Evolutionary conservation across 2,888 invertebrate species (phyloP), one percentile per base, ranked within the genome.

Genomic region (Drosophila kanekoi): DNA sequence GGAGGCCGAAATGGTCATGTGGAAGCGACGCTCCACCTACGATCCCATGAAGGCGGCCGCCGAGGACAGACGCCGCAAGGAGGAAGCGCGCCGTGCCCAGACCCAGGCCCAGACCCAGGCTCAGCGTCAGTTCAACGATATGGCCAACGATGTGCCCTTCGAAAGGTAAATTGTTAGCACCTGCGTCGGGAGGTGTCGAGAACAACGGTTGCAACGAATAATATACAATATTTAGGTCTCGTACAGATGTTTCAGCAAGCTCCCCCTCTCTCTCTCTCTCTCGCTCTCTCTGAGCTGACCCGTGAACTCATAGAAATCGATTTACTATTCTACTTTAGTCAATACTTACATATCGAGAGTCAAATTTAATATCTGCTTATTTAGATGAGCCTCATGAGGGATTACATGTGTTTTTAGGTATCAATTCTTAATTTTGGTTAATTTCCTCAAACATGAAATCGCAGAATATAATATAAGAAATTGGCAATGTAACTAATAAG

Each of bases 11-110:
- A 95, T 97, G 93, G 97, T 97, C 92, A 98, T 98, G 93, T 99
- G 98, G 98, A 97, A 98, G 91, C 94, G 98, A 65, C 94, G 99
- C 72, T 98, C 98, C 87, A 97, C 97, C 81, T 99, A 99, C 93
- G 98, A 99, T 93, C 98, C 98, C 32, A 95, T 97, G 94, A 96
- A 95, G 91, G 97, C 98, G 0, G 98, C 98, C 0, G 97, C 97
- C 18, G 97, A 98, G 91, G 98, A 96, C 23, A 95, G 94, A 87
- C 94, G 94, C 87, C 95, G 94, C 89, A 94, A 94, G 48, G 94
- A 94, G 81, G 91, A 94, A 72, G 94, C 93, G 4, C 93, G 93
- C 62, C 92, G 92, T 72, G 86, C 72, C 4, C 87, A 81, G 16
- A 51, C 35, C 4, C 91, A 72, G 63, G 86, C 72, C 4, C 87